These are phyloP conservation scores for Pandemis heparana DNA, from an alignment of 2,888 invertebrate species.

Conservation along the genomic window DNA sequence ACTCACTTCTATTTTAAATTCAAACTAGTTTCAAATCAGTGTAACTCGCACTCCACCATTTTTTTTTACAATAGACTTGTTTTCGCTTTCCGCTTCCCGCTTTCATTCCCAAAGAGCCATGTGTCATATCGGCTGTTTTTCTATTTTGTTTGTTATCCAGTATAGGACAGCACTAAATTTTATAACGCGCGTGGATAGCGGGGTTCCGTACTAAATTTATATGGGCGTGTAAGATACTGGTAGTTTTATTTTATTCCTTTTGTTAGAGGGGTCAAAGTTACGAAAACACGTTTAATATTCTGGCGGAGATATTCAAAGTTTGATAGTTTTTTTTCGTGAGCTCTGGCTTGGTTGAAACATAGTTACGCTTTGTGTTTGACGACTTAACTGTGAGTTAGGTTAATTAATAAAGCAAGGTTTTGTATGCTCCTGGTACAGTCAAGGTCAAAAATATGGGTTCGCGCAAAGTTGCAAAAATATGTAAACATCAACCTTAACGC, in stretches of 20 bases:
- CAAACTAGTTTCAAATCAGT: no score
- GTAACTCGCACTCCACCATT: not conserved
- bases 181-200: constrained; percentile 23
- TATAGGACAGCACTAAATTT: constrained; percentile 24
- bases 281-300: constrained; percentile 33
- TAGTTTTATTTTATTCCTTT: constrained; percentile 36
- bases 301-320: constrained; percentile 16
- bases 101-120: not conserved
- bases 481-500: no score
- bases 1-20: no score
- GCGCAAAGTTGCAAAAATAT: no score
- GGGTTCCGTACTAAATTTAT: constrained; percentile 39
- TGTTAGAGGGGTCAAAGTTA: constrained; percentile 32
- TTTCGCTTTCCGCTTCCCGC: not conserved
- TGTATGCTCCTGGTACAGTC: not conserved
- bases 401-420: not conserved
- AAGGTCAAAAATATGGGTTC: no score
- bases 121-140: constrained; percentile 13
- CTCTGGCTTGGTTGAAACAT: not conserved
- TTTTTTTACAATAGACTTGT: not conserved
- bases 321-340: constrained; percentile 19
- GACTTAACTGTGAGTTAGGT: not conserved
- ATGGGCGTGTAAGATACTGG: constrained; percentile 24
- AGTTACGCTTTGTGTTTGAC: no score
- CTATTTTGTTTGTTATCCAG: not conserved